Base-by-base conservation (phyloP, 2,113 vertebrate species). In the Myocastor coypus region DNA sequence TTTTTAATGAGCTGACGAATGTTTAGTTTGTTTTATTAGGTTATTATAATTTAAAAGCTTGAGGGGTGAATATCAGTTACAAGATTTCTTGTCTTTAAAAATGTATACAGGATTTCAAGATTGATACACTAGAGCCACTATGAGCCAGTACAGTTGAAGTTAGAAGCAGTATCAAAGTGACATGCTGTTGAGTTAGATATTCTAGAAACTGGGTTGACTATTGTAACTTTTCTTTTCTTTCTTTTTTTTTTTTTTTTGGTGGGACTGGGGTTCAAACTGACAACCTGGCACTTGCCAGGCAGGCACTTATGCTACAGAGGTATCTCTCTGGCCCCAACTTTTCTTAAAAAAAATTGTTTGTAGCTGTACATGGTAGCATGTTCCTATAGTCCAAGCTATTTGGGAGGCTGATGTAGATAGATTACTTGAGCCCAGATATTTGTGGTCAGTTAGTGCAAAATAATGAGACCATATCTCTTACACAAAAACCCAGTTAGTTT, bases 1-100 rank as follows among this genome's bases (percentile, higher is more conserved):
- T 84, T 90, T 64, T 78, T 92, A 66, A 40, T 90, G 50, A 85
- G 71, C 32, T 90, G 69, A 37, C 32, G 68, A 22, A 61, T 69
- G 71, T 32, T 94, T 42, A n/a, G 30, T 94, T 63, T 93, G 46
- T 89, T 75, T 90, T 84, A 75, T 78, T 89, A 78, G 61, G 69
- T 94, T 94, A 61, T 81, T 40, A 89, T 46, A 46, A 46, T 46
- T 46, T 46, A 55, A 30, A 80, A 91, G 19, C 89, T 95, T 88
- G 68, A 77, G 57, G 42, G 4, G 19, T 42, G 20, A 30, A 7
- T 77, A 83, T 83, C 46, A 34, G 13, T 88, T 84, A 92, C 26
- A 83, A 66, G 37, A 61, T 78, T 28, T 80, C 63, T 19, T 61
- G 17, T 87, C 57, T 84, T 12, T 85, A n/a, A 64, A 85, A 85